Evolutionary conservation across 2,113 vertebrate species (phyloP).

Genomic region (Salvelinus sp.): DNA sequence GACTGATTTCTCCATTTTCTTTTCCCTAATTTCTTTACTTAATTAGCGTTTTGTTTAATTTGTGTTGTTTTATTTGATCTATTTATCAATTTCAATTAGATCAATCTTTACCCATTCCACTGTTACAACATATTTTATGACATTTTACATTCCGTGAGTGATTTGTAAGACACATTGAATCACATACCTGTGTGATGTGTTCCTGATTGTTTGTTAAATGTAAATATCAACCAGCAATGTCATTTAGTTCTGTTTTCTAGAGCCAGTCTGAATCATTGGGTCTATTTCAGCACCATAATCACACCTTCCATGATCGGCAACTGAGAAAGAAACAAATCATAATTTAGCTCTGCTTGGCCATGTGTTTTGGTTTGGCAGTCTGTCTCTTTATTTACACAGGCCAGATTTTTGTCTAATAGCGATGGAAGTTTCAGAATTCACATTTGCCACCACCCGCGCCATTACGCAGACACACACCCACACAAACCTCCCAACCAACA

Average conservation of each 20-base stretch:
- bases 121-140: too few relatives aligned
- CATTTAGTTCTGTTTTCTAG: neutral
- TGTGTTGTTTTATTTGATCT: too few relatives aligned
- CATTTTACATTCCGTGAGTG: too few relatives aligned
- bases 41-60: too few relatives aligned
- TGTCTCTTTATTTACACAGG: conserved; percentile 4
- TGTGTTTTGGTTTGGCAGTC: conserved; percentile 9
- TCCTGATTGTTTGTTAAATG: neutral
- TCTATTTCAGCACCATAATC: conserved; percentile 1
- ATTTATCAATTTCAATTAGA: too few relatives aligned
- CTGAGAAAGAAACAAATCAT: conserved; percentile 20
- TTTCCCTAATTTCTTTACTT: too few relatives aligned
- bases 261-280: neutral
- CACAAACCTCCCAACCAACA: neutral
- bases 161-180: too few relatives aligned
- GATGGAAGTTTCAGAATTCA: conserved; percentile 27
- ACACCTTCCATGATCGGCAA: conserved; percentile 23
- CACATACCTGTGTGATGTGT: too few relatives aligned
- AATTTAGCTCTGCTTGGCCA: neutral
- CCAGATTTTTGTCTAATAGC: conserved; percentile 21
- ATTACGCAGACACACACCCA: neutral
- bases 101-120: too few relatives aligned
- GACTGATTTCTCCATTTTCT: too few relatives aligned
- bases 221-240: neutral
- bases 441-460: conserved; percentile 1